A percentile compares a stretch with the other conserved stretches of the same genome.
phyloP scores from a whole-genome alignment of 2,113 vertebrate species.

The Podarcis muralis region DNA sequence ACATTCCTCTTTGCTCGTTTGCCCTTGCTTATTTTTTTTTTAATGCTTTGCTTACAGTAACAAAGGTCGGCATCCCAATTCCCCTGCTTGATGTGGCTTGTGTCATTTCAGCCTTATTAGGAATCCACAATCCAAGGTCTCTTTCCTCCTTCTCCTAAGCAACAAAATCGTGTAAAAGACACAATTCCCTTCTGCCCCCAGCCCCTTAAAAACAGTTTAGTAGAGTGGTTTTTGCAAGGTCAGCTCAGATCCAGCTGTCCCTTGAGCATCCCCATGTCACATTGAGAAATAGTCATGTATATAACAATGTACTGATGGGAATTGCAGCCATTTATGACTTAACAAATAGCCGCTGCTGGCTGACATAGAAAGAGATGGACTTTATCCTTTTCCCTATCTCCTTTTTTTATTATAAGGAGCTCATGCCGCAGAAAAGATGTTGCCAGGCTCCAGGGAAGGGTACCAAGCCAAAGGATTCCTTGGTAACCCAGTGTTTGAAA shows the following conservation, averaged over 20 bases:
- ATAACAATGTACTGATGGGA: background rate
- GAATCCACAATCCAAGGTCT: background rate
- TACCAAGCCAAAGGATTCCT: background rate
- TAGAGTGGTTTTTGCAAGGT: background rate
- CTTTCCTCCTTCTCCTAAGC: background rate
- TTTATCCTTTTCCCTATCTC: background rate
- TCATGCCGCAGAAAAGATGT: background rate
- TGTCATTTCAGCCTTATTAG: constrained; percentile 2
- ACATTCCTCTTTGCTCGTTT: background rate
- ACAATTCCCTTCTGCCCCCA: background rate
- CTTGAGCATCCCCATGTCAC: background rate
- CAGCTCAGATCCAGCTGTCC: constrained; percentile 5
- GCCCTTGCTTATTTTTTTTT: background rate
- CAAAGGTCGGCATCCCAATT: background rate
- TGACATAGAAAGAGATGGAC: background rate
- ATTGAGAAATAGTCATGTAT: constrained; percentile 13
- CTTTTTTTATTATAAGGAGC: background rate
- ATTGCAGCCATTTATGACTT: background rate
- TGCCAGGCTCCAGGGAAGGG: background rate
- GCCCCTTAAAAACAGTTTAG: background rate
- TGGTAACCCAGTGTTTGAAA: background rate
- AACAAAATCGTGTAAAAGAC: background rate
- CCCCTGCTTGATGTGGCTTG: background rate
- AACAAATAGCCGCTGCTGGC: background rate
- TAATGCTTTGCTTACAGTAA: background rate